These are phyloP conservation scores for Bolborhynchus lineola DNA, from an alignment of 2,113 vertebrate genomes.

Conservation along the genomic window DNA sequence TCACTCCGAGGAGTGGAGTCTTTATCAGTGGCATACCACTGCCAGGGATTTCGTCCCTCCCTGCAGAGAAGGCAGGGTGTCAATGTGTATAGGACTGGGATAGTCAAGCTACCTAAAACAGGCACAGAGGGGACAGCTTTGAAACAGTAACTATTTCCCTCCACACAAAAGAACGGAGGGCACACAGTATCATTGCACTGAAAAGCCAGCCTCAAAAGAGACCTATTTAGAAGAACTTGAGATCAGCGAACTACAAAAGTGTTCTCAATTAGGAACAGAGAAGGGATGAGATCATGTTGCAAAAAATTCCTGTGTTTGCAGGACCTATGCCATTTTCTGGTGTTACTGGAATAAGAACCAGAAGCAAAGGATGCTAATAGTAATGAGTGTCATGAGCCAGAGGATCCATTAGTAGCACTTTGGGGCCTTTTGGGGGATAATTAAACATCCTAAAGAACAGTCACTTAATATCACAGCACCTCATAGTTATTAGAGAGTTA, in stretches of 20 bases:
- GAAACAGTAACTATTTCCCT: not conserved
- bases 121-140: not conserved
- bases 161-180: not conserved
- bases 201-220: not conserved
- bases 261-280: not conserved
- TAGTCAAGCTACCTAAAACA: not conserved
- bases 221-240: not conserved
- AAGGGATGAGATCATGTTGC: not conserved
- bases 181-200: not conserved
- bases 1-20: not conserved
- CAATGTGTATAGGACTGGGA: not conserved
- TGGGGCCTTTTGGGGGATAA: constrained; percentile 4
- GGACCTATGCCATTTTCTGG: not conserved
- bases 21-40: not conserved
- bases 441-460: constrained; percentile 27
- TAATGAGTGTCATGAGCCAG: not conserved
- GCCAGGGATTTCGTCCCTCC: not conserved
- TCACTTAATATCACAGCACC: constrained; percentile 23
- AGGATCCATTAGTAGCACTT: constrained; percentile 42
- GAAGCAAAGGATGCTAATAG: not conserved
- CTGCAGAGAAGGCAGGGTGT: not conserved
- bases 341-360: constrained; percentile 9
- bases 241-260: not conserved
- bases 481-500: not conserved
- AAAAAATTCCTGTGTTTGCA: not conserved